Base-by-base conservation (phyloP, 2,888 invertebrate species). In the Halictus ligatus region DNA sequence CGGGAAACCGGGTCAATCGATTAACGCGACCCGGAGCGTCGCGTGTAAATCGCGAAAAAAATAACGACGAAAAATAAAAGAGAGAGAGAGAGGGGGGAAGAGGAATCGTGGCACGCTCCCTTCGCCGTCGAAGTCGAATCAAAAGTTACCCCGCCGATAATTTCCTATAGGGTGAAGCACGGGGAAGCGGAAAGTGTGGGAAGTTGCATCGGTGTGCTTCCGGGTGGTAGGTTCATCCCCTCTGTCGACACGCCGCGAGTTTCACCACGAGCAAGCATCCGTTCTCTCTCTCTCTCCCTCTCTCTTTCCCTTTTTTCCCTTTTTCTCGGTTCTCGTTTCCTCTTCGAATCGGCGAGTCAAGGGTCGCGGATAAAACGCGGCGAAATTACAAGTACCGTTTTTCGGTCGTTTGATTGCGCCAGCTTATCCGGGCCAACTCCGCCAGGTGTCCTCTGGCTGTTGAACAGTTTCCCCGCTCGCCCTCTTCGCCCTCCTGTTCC, bases 361-460 rank as follows among this genome's bases (percentile, higher is more conserved):
- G 54, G 35, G 64, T 71, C 60, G 48, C 75, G 21, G 78, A 85
- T 78, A 89, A 88, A 87, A 88, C 86, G 75, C 85, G 83, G 64
- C 89, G 86, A 92, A 92, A 90, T 92, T 93, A 89, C 90, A 91
- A 92, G 91, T 93, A 92, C 91, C 92, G 89, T 90, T 93, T 92
- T 92, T 58, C 90, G 91, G 88, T 91, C 91, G 90, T 92, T 93
- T 91, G 91, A 93, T 92, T 91, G 91, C 91, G 90, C 92, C 91
- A 91, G 88, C 89, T 90, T 91, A 90, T 93, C 92, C 91, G 89
- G 88, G 88, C 87, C 88, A 84, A 88, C 88, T 89, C 92, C 85
- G 88, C 87, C n/a, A 25, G 60, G 13, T 64, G 60, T 64, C 15
- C 60, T 29, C 25, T 15, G 25, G 60, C 60, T 25, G 15, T 25